phyloP scores from a whole-genome alignment of 1,140 invertebrate genomes.

The Caerostris extrusa region DNA sequence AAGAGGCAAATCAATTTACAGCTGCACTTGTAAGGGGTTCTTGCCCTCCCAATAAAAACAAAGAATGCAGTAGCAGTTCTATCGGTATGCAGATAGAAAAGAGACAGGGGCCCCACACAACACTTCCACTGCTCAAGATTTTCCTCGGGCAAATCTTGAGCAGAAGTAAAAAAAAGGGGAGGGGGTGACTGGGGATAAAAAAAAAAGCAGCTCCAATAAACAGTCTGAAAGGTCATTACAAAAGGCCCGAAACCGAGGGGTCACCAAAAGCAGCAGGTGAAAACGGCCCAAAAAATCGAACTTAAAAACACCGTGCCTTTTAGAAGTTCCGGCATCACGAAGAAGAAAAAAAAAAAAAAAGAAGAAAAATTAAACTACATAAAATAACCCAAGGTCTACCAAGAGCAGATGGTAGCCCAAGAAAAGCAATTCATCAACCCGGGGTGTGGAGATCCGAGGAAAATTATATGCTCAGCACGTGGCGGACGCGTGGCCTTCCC shows the following conservation, averaged over 20 bases:
- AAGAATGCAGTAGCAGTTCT: not conserved
- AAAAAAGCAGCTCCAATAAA: constrained; percentile 34
- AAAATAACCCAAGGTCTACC: constrained; percentile 60
- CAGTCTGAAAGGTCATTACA: constrained; percentile 66
- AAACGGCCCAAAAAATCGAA: constrained; percentile 50
- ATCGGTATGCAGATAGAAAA: not conserved
- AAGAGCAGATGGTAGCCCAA: constrained; percentile 60
- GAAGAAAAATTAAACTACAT: constrained; percentile 54
- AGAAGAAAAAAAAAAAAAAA: constrained; percentile 15
- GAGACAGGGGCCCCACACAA: constrained; percentile 67
- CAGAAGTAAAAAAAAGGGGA: not conserved
- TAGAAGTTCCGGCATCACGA: constrained; percentile 61
- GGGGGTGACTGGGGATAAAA: not conserved
- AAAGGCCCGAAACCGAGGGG: constrained; percentile 35
- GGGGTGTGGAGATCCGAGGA: constrained; percentile 68
- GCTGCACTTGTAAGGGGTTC: not conserved
- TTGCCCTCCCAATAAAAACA: not conserved
- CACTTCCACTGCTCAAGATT: not conserved
- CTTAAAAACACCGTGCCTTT: constrained; percentile 58
- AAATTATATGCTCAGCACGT: constrained; percentile 75
- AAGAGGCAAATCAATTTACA: not conserved
- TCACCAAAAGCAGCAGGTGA: constrained; percentile 61
- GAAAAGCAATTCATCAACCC: constrained; percentile 66
- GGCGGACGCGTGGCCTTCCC: constrained; percentile 59
- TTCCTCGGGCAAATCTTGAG: not conserved